Evolutionary conservation across 1,140 invertebrate species (phyloP).

Genomic region (Drosophila navojoa): DNA sequence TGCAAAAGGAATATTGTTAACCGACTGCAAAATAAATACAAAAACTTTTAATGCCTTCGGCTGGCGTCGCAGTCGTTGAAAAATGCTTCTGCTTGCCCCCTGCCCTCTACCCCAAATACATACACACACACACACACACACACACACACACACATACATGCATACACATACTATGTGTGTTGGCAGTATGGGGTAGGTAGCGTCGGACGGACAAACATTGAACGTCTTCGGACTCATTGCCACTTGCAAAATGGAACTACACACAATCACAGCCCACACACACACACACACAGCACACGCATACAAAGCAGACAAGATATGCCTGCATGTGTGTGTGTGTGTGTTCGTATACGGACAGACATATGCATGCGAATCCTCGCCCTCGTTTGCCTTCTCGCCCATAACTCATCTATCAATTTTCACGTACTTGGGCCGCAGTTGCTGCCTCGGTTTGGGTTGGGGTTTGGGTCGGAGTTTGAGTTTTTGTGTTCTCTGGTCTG

Average conservation of each 20-base stretch:
- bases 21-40: constrained; percentile 83
- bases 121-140: constrained; percentile 28
- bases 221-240: constrained; percentile 82
- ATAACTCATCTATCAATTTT: constrained; percentile 84
- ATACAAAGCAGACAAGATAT: constrained; percentile 13
- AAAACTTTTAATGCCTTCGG: constrained; percentile 80
- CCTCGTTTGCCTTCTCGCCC: constrained; percentile 38
- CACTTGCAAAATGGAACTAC: constrained; percentile 75
- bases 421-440: constrained; percentile 80
- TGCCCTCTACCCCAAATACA: constrained; percentile 5
- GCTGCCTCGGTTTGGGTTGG: constrained; percentile 18
- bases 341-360: constrained; percentile 67
- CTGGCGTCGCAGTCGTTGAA: constrained; percentile 74
- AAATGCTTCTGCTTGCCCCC: constrained; percentile 53
- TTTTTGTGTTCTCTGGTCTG: constrained; percentile 30
- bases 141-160: constrained; percentile 8
- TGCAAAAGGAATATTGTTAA: constrained; percentile 76
- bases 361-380: constrained; percentile 75
- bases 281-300: constrained; percentile 28
- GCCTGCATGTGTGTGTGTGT: constrained; percentile 21
- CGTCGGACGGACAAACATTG: constrained; percentile 57
- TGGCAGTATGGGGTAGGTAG: constrained; percentile 11
- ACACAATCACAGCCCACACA: constrained; percentile 41
- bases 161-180: not conserved
- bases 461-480: constrained; percentile 25